A percentile compares a stretch with the other conserved stretches of the same genome.
Evolutionary conservation across 2,113 vertebrate genomes (phyloP).

Genomic region (Lophura nycthemera): DNA sequence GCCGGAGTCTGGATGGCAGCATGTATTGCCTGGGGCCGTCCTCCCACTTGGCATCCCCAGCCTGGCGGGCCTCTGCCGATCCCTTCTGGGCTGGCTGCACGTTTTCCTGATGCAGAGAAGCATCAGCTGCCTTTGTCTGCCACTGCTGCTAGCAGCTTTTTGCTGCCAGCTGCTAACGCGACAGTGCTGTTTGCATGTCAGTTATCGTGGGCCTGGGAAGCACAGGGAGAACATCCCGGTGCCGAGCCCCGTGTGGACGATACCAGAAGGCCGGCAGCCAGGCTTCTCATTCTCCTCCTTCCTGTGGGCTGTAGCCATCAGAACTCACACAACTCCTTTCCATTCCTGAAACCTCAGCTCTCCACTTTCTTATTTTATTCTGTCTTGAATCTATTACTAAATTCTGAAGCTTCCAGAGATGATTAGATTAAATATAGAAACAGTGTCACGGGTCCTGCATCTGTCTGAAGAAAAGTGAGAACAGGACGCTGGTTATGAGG

Average conservation of each 20-base stretch:
- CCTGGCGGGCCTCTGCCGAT: neutral
- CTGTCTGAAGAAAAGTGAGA: neutral
- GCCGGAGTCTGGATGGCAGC: conserved; percentile 13
- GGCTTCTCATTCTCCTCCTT: accelerated
- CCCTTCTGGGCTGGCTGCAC: neutral
- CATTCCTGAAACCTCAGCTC: neutral
- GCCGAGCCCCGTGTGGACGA: neutral
- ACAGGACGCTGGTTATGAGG: neutral
- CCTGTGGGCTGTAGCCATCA: accelerated
- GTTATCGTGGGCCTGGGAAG: neutral
- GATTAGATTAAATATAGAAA: neutral
- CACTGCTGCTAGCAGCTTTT: neutral
- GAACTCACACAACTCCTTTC: neutral
- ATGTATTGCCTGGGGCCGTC: neutral
- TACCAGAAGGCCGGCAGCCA: accelerated
- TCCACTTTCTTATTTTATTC: too few relatives aligned
- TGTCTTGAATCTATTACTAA: neutral
- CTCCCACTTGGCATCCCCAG: conserved; percentile 14
- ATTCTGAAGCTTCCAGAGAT: neutral
- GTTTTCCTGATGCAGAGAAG: neutral
- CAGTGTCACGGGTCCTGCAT: neutral
- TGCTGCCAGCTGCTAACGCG: accelerated
- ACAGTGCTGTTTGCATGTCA: accelerated
- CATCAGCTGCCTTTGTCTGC: neutral
- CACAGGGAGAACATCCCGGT: accelerated